These are phyloP conservation scores for Cotesia glomerata DNA, from an alignment of 1,140 invertebrate species.

Conservation along the genomic window DNA sequence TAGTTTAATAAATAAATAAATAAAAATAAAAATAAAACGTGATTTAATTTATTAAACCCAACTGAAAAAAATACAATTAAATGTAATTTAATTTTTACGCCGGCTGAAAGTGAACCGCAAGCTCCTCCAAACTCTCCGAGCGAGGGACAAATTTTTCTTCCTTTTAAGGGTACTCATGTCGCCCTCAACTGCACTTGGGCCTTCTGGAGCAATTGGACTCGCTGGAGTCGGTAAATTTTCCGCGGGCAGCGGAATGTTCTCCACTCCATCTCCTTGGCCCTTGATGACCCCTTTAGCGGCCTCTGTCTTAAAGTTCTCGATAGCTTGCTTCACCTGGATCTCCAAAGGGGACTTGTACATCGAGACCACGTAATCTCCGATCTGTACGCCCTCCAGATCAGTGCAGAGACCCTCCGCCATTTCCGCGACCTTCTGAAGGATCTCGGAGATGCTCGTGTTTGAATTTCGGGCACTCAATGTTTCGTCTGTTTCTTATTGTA, in stretches of 20 bases:
- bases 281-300: not conserved
- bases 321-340: slow-evolving; percentile 38
- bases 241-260: not conserved
- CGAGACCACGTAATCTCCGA: slow-evolving; percentile 39
- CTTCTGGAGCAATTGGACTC: not conserved
- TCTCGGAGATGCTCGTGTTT: slow-evolving; percentile 2
- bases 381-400: slow-evolving; percentile 39
- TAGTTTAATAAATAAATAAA: too few relatives aligned
- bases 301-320: not conserved
- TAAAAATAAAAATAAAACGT: too few relatives aligned
- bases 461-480: not conserved
- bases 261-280: slow-evolving; percentile 4
- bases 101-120: slow-evolving; percentile 35
- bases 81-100: slow-evolving; percentile 35
- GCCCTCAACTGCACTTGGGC: not conserved
- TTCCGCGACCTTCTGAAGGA: slow-evolving; percentile 7
- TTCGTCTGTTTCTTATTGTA: not conserved
- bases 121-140: slow-evolving; percentile 38
- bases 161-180: slow-evolving; percentile 1
- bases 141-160: slow-evolving; percentile 33
- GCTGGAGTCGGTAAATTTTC: not conserved
- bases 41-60: too few relatives aligned
- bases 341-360: slow-evolving; percentile 34
- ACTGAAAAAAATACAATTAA: too few relatives aligned
- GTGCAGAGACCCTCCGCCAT: slow-evolving; percentile 13